These are phyloP conservation scores for Saccopteryx leptura DNA, from an alignment of 2,113 vertebrate species.

Conservation along the genomic window DNA sequence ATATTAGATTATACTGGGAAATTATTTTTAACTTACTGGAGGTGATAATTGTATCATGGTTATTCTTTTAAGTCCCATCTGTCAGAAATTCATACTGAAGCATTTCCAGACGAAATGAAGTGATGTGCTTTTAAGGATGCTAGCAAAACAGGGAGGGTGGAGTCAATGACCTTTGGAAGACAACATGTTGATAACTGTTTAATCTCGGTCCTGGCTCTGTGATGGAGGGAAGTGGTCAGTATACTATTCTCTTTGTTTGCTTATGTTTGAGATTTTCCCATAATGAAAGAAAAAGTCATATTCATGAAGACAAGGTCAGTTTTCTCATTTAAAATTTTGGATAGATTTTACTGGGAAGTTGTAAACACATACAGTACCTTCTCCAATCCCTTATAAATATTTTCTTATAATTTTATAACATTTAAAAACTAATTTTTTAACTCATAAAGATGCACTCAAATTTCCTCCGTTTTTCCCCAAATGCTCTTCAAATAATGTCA, in stretches of 20 bases:
- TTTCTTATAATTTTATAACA: constrained; percentile 56
- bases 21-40: constrained; percentile 16
- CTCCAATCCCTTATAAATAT: not conserved
- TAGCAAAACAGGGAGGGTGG: not conserved
- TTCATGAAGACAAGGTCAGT: constrained; percentile 19
- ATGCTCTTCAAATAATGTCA: constrained; percentile 54
- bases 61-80: not conserved
- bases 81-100: not conserved
- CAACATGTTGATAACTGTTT: not conserved
- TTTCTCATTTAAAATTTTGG: constrained; percentile 63
- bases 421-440: constrained; percentile 34
- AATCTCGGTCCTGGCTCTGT: not conserved
- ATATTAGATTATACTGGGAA: not conserved
- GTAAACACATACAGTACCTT: constrained; percentile 32
- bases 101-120: constrained; percentile 50
- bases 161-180: not conserved
- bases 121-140: not conserved
- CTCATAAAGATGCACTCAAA: constrained; percentile 36
- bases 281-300: constrained; percentile 7
- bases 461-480: not conserved
- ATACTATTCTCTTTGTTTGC: not conserved
- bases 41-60: not conserved
- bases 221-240: not conserved
- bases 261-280: not conserved
- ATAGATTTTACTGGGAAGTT: constrained; percentile 48